These are phyloP conservation scores for Galerucella nymphaeae DNA, from an alignment of 2,888 invertebrate genomes.

Conservation along the genomic window DNA sequence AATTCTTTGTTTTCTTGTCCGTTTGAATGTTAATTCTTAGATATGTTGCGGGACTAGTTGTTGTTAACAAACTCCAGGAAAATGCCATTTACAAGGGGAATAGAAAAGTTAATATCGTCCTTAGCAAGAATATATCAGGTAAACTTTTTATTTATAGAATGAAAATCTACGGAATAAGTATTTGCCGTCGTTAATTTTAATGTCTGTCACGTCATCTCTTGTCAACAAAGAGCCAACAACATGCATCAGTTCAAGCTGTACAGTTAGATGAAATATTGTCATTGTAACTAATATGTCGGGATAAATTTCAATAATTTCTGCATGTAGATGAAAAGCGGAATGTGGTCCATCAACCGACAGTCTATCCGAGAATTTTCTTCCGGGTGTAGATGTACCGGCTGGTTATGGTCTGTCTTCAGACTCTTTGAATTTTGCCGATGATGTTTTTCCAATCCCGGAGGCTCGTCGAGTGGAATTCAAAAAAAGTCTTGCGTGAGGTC, in stretches of 20 bases:
- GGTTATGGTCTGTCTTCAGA: constrained; percentile 26
- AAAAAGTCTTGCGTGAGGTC: constrained; percentile 36
- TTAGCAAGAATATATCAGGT: no score
- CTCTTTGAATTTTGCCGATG: constrained; percentile 38
- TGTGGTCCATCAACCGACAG: constrained; percentile 28
- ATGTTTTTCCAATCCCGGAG: constrained; percentile 35
- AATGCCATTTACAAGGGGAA: constrained; percentile 11
- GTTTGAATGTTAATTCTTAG: constrained; percentile 37
- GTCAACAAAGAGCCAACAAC: neutral
- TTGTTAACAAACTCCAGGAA: constrained; percentile 27
- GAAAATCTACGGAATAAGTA: neutral
- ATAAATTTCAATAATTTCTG: constrained; percentile 30
- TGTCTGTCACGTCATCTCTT: neutral
- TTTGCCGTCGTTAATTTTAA: neutral
- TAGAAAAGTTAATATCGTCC: no score
- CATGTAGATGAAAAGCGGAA: constrained; percentile 28
- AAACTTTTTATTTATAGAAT: neutral
- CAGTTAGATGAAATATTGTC: constrained; percentile 31
- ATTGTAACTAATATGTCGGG: constrained; percentile 33
- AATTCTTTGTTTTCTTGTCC: constrained; percentile 37
- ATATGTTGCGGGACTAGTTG: constrained; percentile 12
- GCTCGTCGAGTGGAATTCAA: constrained; percentile 34
- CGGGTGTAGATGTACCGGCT: constrained; percentile 26
- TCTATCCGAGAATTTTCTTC: constrained; percentile 37
- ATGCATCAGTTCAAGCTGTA: constrained; percentile 1